Evolutionary conservation across 2,888 invertebrate species (phyloP), one percentile per base, ranked within the genome.

Genomic region (Agonopterix subpropinquella): DNA sequence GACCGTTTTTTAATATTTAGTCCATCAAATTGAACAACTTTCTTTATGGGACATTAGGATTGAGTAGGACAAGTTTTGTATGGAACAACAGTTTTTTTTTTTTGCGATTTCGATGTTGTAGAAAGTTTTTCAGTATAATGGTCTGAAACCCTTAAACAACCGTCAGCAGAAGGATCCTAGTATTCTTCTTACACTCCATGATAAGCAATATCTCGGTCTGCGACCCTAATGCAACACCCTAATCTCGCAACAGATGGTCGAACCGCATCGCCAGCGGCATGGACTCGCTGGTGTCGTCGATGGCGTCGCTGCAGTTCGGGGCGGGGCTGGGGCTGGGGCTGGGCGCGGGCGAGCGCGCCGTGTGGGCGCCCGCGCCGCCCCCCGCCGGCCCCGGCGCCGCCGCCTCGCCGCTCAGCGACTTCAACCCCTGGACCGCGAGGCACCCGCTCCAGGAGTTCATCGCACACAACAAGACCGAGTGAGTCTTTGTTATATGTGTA

Each of bases 351-450:
- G 70, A 67, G 65, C 64, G 66, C 52, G 71, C 64, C 41, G 76
- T 73, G 63, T 74, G 79, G 78, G 71, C 72, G 37, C 72, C 74
- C 13, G 69, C 69, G 11, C 58, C 57, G 39, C 43, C 53, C 35
- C 48, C 50, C 18, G 48, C 54, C 41, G 48, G 42, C 48, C 53
- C 58, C 11, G 28, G 15, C 47, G 48, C 63, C 18, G 56, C 58
- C 53, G 53, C 47, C 54, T 63, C 64, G 44, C 59, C 62, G 48
- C 55, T 68, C 47, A 63, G 61, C 35, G 77, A 78, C 63, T 87
- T 81, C 70, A 85, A 87, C 69, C 81, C 80, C 9, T 87, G 86
- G 86, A 86, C 86, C 7, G 74, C 80, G 49, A 73, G 70, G 28
- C 80, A 80, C 53, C 87, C 86, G 54, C 70, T 86, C 57, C 75